phyloP scores from a whole-genome alignment of 2,888 invertebrate species.

The Agrenia bidenticulata region DNA sequence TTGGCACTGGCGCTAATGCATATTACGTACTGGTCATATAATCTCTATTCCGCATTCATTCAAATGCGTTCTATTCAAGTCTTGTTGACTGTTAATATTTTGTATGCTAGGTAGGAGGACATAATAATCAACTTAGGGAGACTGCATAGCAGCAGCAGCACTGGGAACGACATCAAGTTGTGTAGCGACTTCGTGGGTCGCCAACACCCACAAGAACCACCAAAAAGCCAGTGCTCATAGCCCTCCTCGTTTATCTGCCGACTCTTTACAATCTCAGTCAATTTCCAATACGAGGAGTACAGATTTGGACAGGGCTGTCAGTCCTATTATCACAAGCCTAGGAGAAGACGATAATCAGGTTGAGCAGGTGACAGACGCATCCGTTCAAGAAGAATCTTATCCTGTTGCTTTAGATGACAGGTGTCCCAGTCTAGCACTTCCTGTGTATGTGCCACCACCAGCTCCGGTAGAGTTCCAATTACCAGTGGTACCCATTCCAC shows the following conservation, averaged over 20 bases:
- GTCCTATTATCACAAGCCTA: background rate
- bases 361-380: constrained; percentile 6
- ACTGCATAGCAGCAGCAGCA: background rate
- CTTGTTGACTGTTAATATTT: too few species aligned
- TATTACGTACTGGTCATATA: too few species aligned
- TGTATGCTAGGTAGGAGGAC: too few species aligned
- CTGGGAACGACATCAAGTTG: constrained; percentile 42
- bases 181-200: constrained; percentile 39
- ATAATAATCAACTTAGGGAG: too few species aligned
- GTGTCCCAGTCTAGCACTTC: background rate
- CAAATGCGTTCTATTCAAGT: too few species aligned
- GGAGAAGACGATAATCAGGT: constrained; percentile 1
- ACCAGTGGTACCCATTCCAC: background rate
- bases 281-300: background rate
- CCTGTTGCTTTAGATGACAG: too few species aligned
- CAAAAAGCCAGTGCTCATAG: constrained; percentile 8
- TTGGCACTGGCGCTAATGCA: too few species aligned
- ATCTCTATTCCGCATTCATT: too few species aligned
- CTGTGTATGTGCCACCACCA: background rate
- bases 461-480: background rate
- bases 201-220: constrained; percentile 32
- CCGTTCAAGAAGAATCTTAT: background rate
- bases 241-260: background rate
- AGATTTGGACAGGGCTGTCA: background rate
- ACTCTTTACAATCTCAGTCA: background rate